phyloP scores from a whole-genome alignment of 2,113 vertebrate genomes.

The Excalfactoria chinensis region DNA sequence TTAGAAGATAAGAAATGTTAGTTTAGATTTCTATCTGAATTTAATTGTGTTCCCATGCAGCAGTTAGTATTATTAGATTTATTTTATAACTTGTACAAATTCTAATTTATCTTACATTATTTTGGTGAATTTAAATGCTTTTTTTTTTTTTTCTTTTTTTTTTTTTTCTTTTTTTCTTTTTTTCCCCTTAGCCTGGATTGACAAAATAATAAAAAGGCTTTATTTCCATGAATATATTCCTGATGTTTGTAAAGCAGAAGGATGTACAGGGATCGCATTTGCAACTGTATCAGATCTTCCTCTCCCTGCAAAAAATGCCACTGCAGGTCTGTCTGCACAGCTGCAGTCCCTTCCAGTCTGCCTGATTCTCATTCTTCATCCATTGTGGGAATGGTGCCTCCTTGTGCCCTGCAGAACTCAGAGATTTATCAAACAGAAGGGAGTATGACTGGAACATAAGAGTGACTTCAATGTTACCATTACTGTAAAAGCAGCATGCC shows the following conservation, averaged over 20 bases:
- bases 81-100: background rate
- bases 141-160: background rate
- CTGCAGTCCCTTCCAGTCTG: background rate
- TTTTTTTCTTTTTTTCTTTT: no score
- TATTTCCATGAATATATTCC: background rate
- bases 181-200: background rate
- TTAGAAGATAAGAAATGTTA: background rate
- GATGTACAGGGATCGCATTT: background rate
- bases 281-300: background rate
- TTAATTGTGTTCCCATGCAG: background rate
- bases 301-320: background rate
- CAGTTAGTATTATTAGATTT: background rate
- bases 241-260: background rate
- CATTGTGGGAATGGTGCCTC: background rate
- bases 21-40: background rate
- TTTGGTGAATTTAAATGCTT: background rate
- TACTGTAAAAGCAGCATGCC: background rate
- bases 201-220: background rate
- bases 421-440: background rate
- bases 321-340: background rate
- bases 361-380: background rate
- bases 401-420: background rate
- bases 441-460: background rate
- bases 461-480: accelerated
- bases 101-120: background rate